Base-by-base conservation (phyloP, 1,140 invertebrate species). In the Ceratoteleas bidentatus region DNA sequence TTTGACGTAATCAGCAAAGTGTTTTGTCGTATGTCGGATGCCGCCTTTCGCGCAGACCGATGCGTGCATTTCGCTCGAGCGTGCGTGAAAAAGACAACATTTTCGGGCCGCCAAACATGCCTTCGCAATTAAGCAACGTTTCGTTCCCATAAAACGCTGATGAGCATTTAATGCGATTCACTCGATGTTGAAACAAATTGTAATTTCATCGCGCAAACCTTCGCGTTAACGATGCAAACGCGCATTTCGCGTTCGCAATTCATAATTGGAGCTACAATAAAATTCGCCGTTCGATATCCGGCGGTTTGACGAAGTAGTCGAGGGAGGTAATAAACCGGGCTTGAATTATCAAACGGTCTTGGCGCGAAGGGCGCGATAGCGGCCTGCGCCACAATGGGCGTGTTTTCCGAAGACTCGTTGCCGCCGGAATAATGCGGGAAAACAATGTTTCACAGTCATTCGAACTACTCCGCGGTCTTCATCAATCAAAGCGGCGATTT, bases 1-100 rank as follows among this genome's bases (percentile, higher is more conserved):
- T 79, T 79, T 60, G 13, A 54, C 52, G 52, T 66, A 32, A 50
- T 78, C 61, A 60, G 66, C 75, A 56, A 60, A 72, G 47, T 72
- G 58, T 70, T 78, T 78, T 52, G 8, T n/a, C 52, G 40, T 33
- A 34, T 53, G 14, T 52, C 49, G 32, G 57, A 74, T 74, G 32
- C 38, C 16, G 56, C 49, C 36, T 11, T 64, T 64, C 56, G 10
- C 2, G 14, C 7, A 16, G 16, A 15, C 32, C 4, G 10, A 10
- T 36, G 32, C 16, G 45, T 56, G n/a, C 13, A 56, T 43, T 52
- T 64, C 15, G 24, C 15, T 50, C 16, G 5, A 15, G 9, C 11
- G 50, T 15, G 14, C 14, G 47, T 50, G 13, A 50, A 50, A 15
- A 15, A 13, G 47, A 15, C 16, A 45, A 45, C 43, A 45, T 10